A percentile compares a stretch with the other conserved stretches of the same genome.
These are phyloP conservation scores for Heterochromis multidens DNA, from an alignment of 2,113 vertebrate species.

Conservation along the genomic window DNA sequence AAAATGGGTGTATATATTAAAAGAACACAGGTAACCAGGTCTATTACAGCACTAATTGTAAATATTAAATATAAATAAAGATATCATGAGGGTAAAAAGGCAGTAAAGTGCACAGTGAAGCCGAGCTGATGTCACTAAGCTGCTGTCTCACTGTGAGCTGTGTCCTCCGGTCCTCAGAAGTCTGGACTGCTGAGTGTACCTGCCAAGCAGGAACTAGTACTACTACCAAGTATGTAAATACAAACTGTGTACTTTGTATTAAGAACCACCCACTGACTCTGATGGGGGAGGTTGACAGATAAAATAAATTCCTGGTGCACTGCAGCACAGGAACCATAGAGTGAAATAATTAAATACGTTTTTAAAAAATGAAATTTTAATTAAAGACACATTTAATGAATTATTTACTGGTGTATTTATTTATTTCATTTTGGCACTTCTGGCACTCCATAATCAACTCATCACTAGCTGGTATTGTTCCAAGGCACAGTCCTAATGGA, in stretches of 20 bases:
- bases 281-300: not conserved
- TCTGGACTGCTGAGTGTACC: not conserved
- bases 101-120: not conserved
- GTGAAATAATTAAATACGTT: not conserved
- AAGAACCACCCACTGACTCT: not conserved
- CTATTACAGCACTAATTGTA: too few species aligned
- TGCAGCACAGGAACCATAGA: not conserved
- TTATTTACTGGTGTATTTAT: not conserved
- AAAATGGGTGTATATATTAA: too few species aligned
- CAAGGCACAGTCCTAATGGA: not conserved
- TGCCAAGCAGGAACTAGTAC: not conserved
- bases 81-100: not conserved
- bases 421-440: not conserved
- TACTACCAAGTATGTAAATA: fast-evolving
- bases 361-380: not conserved
- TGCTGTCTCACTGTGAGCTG: not conserved
- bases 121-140: not conserved
- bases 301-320: not conserved
- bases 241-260: not conserved
- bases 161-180: not conserved
- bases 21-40: too few species aligned
- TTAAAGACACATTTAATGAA: not conserved
- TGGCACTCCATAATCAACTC: not conserved
- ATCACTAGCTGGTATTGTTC: too few species aligned
- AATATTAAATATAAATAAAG: too few species aligned